Evolutionary conservation across 2,113 vertebrate genomes (phyloP), one percentile per base, ranked within the genome.

Genomic region (Dendrocopos noguchii): DNA sequence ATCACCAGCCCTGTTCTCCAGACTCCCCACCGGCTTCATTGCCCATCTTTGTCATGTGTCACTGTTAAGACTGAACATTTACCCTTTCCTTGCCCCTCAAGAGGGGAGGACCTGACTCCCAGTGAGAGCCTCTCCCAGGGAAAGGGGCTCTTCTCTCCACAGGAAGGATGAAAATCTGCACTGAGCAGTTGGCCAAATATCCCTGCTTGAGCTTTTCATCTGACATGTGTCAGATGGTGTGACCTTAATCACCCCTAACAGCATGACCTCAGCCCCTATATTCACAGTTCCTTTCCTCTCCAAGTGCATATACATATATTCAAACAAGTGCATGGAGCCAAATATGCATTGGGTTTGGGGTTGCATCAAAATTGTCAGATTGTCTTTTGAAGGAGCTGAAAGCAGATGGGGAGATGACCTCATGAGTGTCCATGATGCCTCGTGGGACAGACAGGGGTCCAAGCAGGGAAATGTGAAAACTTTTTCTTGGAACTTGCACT

Each of bases 201-300:
- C 84, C 70, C 6, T 84, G 2, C 61, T 39, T 2, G 2, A 84
- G 84, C 78, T 88, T 92, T 75, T 92, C 80, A 84, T 91, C 70
- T 91, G 94, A 95, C 78, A 28, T 60, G 77, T 91, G 94, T 93
- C 94, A 92, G 77, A 91, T 84, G 77, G 77, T 47, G 73, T 80
- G 91, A 95, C 95, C 91, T 90, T 15, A 53, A 47, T n/a, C 86
- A 70, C 85, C 88, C 92, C 22, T 19, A 53, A 91, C 15, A 72
- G 67, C 76, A 2, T 19, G 94, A 90, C 92, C 95, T 67, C 9
- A 46, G 6, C 61, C 61, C 25, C 86, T 86, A 53, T 20, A 52
- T 13, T 42, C 84, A 13, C 83, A 68, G 81, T 31, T 81, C 15
- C 44, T 22, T 70, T 78, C 87, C 53, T 84, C 91, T 95, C 70